These are phyloP conservation scores for Aphaenogaster floridana DNA, from an alignment of 1,140 invertebrate species.

Conservation along the genomic window DNA sequence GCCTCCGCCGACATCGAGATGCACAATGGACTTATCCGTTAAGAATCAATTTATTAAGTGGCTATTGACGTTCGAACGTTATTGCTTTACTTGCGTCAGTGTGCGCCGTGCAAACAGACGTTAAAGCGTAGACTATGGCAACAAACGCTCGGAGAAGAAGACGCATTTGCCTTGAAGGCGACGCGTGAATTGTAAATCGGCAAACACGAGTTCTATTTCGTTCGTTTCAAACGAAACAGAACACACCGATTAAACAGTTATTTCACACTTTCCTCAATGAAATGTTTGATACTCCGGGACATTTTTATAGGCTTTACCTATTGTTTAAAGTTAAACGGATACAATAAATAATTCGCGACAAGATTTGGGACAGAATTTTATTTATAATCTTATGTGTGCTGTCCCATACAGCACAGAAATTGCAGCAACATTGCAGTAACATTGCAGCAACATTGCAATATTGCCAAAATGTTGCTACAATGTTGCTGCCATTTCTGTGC, in stretches of 20 bases:
- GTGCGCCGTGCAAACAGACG: slow-evolving; percentile 53
- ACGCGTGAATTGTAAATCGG: slow-evolving; percentile 23
- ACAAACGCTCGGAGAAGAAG: slow-evolving; percentile 36
- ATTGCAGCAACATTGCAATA: too few relatives aligned
- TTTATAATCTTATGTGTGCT: neutral
- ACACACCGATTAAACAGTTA: neutral
- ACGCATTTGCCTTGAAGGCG: slow-evolving; percentile 39
- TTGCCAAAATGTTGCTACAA: too few relatives aligned
- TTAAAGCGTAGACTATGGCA: neutral
- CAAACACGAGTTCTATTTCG: slow-evolving; percentile 4
- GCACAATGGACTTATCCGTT: slow-evolving; percentile 70
- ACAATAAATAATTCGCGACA: neutral
- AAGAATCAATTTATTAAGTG: slow-evolving; percentile 81
- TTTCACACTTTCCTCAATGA: neutral
- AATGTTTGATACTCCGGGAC: neutral
- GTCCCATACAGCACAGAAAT: too few relatives aligned
- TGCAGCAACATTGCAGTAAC: too few relatives aligned
- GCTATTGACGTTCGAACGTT: slow-evolving; percentile 71
- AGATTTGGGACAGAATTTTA: neutral
- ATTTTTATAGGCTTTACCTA: neutral
- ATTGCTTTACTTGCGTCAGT: slow-evolving; percentile 70
- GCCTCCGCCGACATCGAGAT: slow-evolving; percentile 8
- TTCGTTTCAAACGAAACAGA: neutral
- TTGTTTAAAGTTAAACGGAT: neutral
- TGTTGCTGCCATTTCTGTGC: too few relatives aligned